Conservation (phyloP, 2,113 vertebrate species). For the Thunnus maccoyii region DNA sequence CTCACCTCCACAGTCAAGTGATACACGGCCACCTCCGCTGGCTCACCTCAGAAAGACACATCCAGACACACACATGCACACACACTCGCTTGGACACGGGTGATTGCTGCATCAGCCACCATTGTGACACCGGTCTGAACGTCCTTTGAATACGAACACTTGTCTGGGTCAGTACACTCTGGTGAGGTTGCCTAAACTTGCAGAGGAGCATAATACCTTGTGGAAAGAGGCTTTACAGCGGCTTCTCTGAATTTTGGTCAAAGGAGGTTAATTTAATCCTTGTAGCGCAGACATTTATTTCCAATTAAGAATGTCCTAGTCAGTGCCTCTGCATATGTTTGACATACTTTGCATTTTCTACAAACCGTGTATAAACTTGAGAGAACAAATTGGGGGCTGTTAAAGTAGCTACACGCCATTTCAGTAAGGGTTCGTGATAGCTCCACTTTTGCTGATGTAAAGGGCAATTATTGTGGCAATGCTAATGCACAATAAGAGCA, state of each 20-base stretch:
- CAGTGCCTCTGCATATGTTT: constrained; percentile 21
- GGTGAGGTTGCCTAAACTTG: constrained; percentile 12
- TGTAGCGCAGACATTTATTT: constrained; percentile 28
- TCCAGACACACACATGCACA: constrained; percentile 21
- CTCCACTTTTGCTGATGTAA: constrained; percentile 38
- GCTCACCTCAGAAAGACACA: constrained; percentile 32
- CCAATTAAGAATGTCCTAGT: constrained; percentile 28
- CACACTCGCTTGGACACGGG: not conserved
- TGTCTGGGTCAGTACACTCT: constrained; percentile 42
- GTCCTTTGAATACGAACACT: constrained; percentile 39
- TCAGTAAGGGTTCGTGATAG: constrained; percentile 30
- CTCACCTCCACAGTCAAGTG: constrained; percentile 58
- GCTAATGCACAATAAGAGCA: constrained; percentile 44
- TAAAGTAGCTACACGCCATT: constrained; percentile 31
- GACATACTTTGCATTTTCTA: constrained; percentile 41
- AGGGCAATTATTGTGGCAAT: constrained; percentile 33
- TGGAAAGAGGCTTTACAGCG: constrained; percentile 13
- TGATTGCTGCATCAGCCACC: constrained; percentile 41
- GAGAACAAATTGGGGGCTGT: constrained; percentile 37
- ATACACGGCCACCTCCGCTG: constrained; percentile 31
- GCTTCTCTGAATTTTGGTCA: constrained; percentile 24
- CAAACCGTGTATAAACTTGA: constrained; percentile 33
- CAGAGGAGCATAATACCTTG: constrained; percentile 9
- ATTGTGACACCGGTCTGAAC: constrained; percentile 14
- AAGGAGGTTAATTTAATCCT: constrained; percentile 40